A percentile compares a stretch with the other conserved stretches of the same genome.
Conservation (phyloP, 2,113 vertebrate genomes). For the Herpailurus yagouaroundi region DNA sequence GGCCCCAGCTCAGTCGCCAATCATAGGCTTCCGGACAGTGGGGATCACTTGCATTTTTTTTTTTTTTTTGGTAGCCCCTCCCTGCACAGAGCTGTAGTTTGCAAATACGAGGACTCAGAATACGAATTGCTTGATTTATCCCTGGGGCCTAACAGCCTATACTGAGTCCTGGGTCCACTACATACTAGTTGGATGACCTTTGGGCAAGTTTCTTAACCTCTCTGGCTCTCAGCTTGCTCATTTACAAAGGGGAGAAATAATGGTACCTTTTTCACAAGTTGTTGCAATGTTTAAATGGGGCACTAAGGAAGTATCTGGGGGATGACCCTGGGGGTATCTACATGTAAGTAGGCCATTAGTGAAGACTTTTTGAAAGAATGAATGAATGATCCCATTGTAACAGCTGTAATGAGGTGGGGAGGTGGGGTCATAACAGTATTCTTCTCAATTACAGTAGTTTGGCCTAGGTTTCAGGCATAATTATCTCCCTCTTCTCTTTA, state of each 20-base stretch:
- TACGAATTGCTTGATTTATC: neutral
- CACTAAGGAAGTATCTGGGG: neutral
- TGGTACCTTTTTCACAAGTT: neutral
- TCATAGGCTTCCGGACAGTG: neutral
- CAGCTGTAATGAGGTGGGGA: neutral
- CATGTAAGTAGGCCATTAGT: neutral
- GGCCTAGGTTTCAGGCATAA: slow-evolving; percentile 9
- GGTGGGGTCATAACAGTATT: neutral
- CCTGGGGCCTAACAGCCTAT: neutral
- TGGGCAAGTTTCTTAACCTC: neutral
- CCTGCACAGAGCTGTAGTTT: neutral
- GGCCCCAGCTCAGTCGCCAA: neutral
- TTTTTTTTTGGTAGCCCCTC: too few relatives aligned
- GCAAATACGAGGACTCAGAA: neutral
- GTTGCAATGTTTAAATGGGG: neutral
- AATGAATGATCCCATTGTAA: slow-evolving; percentile 10
- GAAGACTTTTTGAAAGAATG: neutral
- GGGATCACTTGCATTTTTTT: neutral
- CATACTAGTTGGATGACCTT: neutral
- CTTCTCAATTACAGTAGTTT: neutral
- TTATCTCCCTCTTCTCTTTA: slow-evolving; percentile 3
- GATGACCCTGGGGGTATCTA: neutral
- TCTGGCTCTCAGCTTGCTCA: neutral
- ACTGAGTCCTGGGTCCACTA: neutral
- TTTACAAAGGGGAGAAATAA: neutral